Base-by-base conservation (phyloP, 2,888 invertebrate genomes). In the Epistrophe grossulariae region DNA sequence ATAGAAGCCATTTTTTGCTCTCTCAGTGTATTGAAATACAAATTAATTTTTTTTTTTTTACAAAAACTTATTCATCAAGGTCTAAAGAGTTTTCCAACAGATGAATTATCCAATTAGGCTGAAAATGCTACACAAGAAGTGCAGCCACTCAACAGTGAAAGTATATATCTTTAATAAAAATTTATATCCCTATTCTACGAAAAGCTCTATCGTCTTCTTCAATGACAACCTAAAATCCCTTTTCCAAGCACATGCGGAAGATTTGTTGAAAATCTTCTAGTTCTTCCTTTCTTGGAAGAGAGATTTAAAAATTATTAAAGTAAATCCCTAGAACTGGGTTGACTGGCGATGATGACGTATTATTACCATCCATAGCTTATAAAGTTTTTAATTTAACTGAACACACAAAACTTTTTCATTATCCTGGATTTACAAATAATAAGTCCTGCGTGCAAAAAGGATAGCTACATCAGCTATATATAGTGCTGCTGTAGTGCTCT, bases 401-500 rank as follows among this genome's bases (percentile, higher is more conserved):
- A 82, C 82, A 82, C 78, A 82, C 85, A 85, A 85, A 68, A 85
- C 82, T 82, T 85, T 82, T 85, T 78, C 81, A 85, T 82, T 85
- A 77, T 82, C 74, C 70, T 40, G 70, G 73, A 68, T 73, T 85
- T 66, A 72, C 31, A 78, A 81, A 73, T 72, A 84, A 80, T 59
- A 38, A 24, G 50, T 59, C n/a, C 59, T 59, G 59, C 19, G 35
- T 35, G 66, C 13, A 40, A 66, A 24, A 55, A 28, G 45, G 28
- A 28, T 64, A 45, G 45, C 8, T 15, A n/a, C n/a, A n/a, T n/a
- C n/a, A n/a, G n/a, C n/a, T n/a, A n/a, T n/a, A n/a, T 64, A 31
- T 2, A 31, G 31, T 28, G 28, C 1, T 15, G 13, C n/a, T 31
- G 10, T 50, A 38, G 52, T 38, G 31, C 52, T 52, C 66, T 50